A percentile compares a stretch with the other conserved stretches of the same genome.
phyloP scores from a whole-genome alignment of 2,113 vertebrate species.

The Epinephelus fuscoguttatus region DNA sequence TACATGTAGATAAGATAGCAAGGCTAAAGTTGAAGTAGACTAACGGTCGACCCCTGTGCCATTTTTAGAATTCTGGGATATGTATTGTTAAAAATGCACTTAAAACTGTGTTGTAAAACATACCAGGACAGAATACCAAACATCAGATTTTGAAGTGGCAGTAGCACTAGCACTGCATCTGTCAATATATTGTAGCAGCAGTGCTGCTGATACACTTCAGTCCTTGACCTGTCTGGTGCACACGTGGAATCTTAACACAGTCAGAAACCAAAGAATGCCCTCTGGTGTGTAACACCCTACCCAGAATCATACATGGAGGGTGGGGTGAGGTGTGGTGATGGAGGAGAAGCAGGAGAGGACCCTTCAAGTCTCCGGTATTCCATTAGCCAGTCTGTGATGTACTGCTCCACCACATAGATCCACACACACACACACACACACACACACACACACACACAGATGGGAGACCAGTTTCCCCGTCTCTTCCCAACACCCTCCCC shows the following conservation, averaged over 20 bases:
- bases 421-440: conserved; percentile 52
- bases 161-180: neutral
- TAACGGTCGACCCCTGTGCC: too few relatives aligned
- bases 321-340: conserved; percentile 46
- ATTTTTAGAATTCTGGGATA: too few relatives aligned
- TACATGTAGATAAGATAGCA: too few relatives aligned
- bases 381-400: conserved; percentile 80
- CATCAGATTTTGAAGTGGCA: neutral
- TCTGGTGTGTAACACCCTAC: conserved; percentile 19
- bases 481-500: conserved; percentile 61
- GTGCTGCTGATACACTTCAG: neutral
- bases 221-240: neutral
- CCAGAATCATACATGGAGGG: conserved; percentile 39
- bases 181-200: too few relatives aligned
- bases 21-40: too few relatives aligned
- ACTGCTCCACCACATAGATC: conserved; percentile 61
- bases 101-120: too few relatives aligned
- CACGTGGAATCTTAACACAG: neutral
- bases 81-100: too few relatives aligned
- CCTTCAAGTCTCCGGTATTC: conserved; percentile 77
- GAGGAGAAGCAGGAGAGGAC: conserved; percentile 60
- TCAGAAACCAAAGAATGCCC: neutral
- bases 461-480: conserved; percentile 43
- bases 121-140: too few relatives aligned
- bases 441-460: conserved; percentile 48